These are phyloP conservation scores for Acrocephalus scirpaceus DNA, from an alignment of 2,797 vertebrate genomes.

Conservation along the genomic window DNA sequence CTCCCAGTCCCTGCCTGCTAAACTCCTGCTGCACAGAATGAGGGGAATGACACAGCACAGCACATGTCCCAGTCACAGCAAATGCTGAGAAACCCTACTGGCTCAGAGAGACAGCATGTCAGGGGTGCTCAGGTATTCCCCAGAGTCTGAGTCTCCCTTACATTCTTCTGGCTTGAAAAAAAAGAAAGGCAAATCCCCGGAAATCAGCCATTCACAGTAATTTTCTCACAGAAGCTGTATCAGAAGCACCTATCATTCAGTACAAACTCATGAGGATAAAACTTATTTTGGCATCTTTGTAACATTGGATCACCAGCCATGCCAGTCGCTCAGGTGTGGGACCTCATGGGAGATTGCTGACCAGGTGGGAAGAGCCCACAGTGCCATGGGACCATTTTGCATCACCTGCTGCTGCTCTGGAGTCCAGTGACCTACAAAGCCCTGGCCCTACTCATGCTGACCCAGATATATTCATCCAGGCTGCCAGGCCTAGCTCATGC, in stretches of 20 bases:
- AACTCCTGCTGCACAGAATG: neutral
- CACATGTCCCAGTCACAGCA: rapidly evolving
- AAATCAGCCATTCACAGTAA: neutral
- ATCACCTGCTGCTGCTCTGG: neutral
- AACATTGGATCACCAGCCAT: neutral
- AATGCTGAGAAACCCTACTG: neutral
- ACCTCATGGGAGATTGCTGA: neutral
- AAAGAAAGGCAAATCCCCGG: neutral
- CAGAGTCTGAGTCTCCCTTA: neutral
- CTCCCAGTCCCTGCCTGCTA: rapidly evolving
- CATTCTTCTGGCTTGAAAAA: neutral
- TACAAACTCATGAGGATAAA: neutral
- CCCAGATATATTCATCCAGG: neutral
- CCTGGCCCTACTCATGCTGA: neutral
- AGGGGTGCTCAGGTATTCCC: neutral
- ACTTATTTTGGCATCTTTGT: neutral
- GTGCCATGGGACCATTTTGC: neutral
- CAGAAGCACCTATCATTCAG: neutral
- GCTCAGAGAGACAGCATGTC: rapidly evolving
- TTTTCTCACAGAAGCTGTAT: neutral
- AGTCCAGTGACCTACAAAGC: neutral
- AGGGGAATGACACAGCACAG: neutral
- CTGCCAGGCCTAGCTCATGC: neutral
- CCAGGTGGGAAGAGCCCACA: neutral
- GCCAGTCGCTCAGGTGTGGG: neutral